These are phyloP conservation scores for Rutpela maculata DNA, from an alignment of 2,888 invertebrate genomes.

Conservation along the genomic window DNA sequence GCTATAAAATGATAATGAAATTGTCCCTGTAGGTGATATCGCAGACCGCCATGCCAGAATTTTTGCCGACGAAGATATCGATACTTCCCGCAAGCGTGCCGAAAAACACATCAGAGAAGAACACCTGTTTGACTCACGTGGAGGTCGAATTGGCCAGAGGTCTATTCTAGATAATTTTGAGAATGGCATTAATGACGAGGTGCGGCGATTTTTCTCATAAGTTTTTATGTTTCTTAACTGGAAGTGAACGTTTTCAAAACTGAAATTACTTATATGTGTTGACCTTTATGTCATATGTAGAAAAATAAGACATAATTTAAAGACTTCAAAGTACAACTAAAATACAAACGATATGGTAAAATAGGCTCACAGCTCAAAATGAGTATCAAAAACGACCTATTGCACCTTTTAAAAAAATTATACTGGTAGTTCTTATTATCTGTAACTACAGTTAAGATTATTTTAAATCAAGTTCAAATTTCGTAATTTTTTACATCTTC, in stretches of 20 bases:
- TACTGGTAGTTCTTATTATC: too few species aligned
- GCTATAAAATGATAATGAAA: not conserved
- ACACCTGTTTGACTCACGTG: constrained; percentile 80
- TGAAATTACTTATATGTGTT: not conserved
- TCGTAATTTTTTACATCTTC: too few species aligned
- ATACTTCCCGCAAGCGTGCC: constrained; percentile 75
- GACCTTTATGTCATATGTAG: not conserved
- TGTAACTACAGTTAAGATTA: too few species aligned
- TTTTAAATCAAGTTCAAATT: too few species aligned
- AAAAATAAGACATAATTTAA: not conserved
- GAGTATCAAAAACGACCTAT: too few species aligned
- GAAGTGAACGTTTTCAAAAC: constrained; percentile 14
- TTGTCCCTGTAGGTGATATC: constrained; percentile 63
- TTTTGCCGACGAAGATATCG: constrained; percentile 75
- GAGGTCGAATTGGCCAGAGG: constrained; percentile 74
- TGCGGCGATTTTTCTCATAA: constrained; percentile 61
- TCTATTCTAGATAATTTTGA: constrained; percentile 71
- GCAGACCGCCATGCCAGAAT: constrained; percentile 73
- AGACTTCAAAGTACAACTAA: not conserved
- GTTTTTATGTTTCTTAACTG: constrained; percentile 25
- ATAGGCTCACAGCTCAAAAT: too few species aligned
- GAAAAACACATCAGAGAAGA: constrained; percentile 76
- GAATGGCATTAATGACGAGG: constrained; percentile 74
- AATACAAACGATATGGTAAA: too few species aligned
- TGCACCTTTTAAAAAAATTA: too few species aligned